Conservation (phyloP, 1,140 invertebrate genomes). For the Hyles euphorbiae region DNA sequence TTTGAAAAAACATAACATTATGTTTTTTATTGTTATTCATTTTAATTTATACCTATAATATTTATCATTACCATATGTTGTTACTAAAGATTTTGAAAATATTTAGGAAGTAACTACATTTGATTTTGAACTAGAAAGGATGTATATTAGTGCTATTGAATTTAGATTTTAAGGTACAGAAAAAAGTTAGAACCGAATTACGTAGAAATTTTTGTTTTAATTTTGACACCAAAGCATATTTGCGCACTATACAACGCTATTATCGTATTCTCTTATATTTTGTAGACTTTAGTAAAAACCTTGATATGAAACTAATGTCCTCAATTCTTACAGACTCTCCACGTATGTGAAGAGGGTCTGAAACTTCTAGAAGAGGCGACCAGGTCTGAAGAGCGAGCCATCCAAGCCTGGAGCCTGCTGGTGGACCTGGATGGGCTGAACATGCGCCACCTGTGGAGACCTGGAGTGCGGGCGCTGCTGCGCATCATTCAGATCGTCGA, state of each 20-base stretch:
- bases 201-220: too few relatives aligned
- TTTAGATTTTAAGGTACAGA: too few relatives aligned
- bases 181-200: too few relatives aligned
- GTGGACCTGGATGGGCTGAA: constrained; percentile 96
- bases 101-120: too few relatives aligned
- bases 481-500: constrained; percentile 96
- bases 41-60: not conserved
- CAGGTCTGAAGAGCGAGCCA: constrained; percentile 81
- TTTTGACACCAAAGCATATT: too few relatives aligned
- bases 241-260: too few relatives aligned
- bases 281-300: too few relatives aligned
- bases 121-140: too few relatives aligned
- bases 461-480: constrained; percentile 92
- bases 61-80: too few relatives aligned
- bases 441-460: constrained; percentile 96
- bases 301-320: not conserved
- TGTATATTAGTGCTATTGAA: too few relatives aligned
- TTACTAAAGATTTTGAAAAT: too few relatives aligned
- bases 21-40: not conserved
- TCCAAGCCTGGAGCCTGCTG: constrained; percentile 92
- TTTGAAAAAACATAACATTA: not conserved
- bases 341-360: constrained; percentile 91
- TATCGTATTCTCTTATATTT: too few relatives aligned
- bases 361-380: constrained; percentile 90
- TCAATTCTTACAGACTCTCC: constrained; percentile 78